These are phyloP conservation scores for Hypomesus transpacificus DNA, from an alignment of 2,113 vertebrate species.

Conservation along the genomic window DNA sequence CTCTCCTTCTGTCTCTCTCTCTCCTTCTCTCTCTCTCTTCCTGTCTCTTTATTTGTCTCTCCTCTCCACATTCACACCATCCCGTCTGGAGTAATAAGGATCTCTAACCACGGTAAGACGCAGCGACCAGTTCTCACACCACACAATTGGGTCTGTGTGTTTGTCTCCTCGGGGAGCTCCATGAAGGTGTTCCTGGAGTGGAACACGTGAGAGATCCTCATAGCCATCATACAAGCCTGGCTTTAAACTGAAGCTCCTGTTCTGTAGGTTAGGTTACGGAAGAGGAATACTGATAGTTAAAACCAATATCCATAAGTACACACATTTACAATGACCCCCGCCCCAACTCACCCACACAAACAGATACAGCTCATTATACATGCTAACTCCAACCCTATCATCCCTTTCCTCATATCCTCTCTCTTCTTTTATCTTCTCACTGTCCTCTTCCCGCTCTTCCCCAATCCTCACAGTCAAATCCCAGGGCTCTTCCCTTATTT, in stretches of 20 bases:
- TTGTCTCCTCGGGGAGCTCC: too few species aligned
- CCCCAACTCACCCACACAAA: conserved; percentile 21
- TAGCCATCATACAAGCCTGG: too few species aligned
- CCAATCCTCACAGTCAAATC: conserved; percentile 47
- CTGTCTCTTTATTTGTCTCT: neutral
- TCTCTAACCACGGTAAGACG: too few species aligned
- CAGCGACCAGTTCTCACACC: too few species aligned
- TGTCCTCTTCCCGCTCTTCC: conserved; percentile 32
- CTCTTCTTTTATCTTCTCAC: conserved; percentile 26
- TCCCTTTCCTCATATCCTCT: conserved; percentile 35
- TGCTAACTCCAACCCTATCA: neutral
- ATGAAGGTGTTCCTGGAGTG: conserved; percentile 16
- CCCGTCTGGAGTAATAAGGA: neutral
- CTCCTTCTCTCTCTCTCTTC: conserved; percentile 13
- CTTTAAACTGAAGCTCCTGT: too few species aligned
- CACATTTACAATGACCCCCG: conserved; percentile 16
- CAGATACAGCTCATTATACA: conserved; percentile 1
- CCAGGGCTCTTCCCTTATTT: conserved; percentile 46
- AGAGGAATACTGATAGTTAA: conserved; percentile 40
- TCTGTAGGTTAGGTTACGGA: neutral
- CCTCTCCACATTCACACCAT: neutral
- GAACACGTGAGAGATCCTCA: neutral
- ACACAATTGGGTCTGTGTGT: too few species aligned
- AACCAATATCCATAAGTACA: conserved; percentile 31
- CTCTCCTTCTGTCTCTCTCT: conserved; percentile 25